Evolutionary conservation across 2,113 vertebrate genomes (phyloP).

Genomic region (Cranoglanis bouderius): DNA sequence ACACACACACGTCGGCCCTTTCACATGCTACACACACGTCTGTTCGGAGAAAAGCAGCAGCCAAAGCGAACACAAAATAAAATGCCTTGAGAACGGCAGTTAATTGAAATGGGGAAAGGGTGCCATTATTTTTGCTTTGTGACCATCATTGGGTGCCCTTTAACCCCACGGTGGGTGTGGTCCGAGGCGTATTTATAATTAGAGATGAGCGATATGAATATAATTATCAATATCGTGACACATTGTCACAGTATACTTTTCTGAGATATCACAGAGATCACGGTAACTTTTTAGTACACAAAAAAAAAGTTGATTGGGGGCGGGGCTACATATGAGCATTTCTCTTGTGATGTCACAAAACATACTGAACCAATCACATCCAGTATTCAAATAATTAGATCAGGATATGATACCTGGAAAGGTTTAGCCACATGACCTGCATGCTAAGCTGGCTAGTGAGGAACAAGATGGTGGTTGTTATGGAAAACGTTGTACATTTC

Average conservation of each 20-base stretch:
- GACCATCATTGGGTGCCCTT: neutral
- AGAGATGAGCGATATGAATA: neutral
- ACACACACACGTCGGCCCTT: conserved; percentile 46
- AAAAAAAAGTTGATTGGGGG: neutral
- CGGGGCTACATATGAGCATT: neutral
- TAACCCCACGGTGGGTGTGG: neutral
- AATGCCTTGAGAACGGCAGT: conserved; percentile 23
- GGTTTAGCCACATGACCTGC: neutral
- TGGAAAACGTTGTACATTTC: neutral
- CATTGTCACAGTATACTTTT: neutral
- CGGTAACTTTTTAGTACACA: neutral
- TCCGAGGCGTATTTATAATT: neutral
- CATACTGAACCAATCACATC: neutral
- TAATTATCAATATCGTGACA: neutral
- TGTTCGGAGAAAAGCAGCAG: conserved; percentile 43
- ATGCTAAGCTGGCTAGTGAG: neutral
- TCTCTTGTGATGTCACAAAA: neutral
- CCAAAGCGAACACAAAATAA: conserved; percentile 58
- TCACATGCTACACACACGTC: conserved; percentile 23
- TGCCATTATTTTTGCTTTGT: conserved; percentile 3
- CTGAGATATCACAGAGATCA: too few relatives aligned
- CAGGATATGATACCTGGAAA: neutral
- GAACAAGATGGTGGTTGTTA: neutral
- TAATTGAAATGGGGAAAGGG: neutral
- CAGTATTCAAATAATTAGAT: neutral